Conservation (phyloP, 2,113 vertebrate species). For the Neodon shergylaensis region DNA sequence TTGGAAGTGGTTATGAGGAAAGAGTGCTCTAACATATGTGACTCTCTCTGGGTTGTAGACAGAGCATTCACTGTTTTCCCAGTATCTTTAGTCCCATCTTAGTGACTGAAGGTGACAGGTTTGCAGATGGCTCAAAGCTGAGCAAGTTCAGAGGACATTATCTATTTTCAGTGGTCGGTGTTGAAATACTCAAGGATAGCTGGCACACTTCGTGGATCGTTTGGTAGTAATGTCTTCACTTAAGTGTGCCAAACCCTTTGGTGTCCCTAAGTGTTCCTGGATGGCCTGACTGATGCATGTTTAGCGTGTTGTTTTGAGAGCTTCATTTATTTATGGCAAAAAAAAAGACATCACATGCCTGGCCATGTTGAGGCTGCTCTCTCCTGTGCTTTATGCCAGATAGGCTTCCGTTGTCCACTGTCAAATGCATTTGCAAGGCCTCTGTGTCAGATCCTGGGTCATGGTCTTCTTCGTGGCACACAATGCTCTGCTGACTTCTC, state of each 20-base stretch:
- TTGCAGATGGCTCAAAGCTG: background rate
- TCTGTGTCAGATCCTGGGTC: conserved; percentile 72
- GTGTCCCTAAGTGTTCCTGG: background rate
- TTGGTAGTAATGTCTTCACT: background rate
- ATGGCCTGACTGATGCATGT: background rate
- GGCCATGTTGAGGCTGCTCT: background rate
- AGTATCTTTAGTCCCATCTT: background rate
- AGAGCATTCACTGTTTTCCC: background rate
- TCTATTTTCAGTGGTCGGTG: background rate
- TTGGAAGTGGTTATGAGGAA: background rate
- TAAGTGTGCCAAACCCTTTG: background rate
- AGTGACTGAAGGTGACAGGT: background rate
- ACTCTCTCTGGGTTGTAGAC: background rate
- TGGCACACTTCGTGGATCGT: background rate
- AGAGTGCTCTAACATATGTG: too few species aligned
- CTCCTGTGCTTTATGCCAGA: conserved; percentile 53
- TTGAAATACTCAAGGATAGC: background rate
- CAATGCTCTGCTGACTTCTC: conserved; percentile 78
- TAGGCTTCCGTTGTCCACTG: conserved; percentile 69
- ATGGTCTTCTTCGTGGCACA: conserved; percentile 76
- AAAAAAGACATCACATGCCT: background rate
- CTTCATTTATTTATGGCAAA: background rate
- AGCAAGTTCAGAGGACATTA: background rate
- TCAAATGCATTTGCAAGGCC: conserved; percentile 73
- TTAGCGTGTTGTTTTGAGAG: background rate